phyloP scores from a whole-genome alignment of 2,797 vertebrate genomes.

The Danionella dracula region DNA sequence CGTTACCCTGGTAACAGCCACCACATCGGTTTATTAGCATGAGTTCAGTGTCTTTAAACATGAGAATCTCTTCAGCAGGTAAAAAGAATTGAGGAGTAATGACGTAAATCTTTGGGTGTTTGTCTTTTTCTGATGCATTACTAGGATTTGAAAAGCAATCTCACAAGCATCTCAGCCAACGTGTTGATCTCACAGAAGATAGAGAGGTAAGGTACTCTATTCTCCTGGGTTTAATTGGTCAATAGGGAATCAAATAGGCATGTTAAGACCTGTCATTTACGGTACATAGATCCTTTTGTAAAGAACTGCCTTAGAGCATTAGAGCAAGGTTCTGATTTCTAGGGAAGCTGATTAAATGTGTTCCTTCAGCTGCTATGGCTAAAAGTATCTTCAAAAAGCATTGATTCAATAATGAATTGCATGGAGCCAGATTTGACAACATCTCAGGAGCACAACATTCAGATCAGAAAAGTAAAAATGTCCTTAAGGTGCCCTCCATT shows the following conservation, averaged over 20 bases:
- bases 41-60: constrained; percentile 33
- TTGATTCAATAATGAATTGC: constrained; percentile 3
- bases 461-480: background rate
- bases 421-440: background rate
- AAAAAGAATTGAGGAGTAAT: constrained; percentile 28
- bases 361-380: too few relatives aligned
- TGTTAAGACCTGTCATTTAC: too few relatives aligned
- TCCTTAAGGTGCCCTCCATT: background rate
- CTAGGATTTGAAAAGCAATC: background rate
- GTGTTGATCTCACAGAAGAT: constrained; percentile 3
- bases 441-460: background rate
- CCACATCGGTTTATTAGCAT: constrained; percentile 12
- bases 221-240: too few relatives aligned
- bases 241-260: too few relatives aligned
- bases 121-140: background rate
- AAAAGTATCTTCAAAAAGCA: too few relatives aligned
- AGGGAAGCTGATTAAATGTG: too few relatives aligned
- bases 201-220: too few relatives aligned
- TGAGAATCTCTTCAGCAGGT: constrained; percentile 6
- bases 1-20: constrained; percentile 37
- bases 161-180: background rate
- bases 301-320: too few relatives aligned
- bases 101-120: constrained; percentile 9
- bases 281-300: too few relatives aligned
- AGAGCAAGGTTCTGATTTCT: too few relatives aligned